Evolutionary conservation across 2,797 vertebrate species (phyloP).

Genomic region (Odontamblyopus rebecca): DNA sequence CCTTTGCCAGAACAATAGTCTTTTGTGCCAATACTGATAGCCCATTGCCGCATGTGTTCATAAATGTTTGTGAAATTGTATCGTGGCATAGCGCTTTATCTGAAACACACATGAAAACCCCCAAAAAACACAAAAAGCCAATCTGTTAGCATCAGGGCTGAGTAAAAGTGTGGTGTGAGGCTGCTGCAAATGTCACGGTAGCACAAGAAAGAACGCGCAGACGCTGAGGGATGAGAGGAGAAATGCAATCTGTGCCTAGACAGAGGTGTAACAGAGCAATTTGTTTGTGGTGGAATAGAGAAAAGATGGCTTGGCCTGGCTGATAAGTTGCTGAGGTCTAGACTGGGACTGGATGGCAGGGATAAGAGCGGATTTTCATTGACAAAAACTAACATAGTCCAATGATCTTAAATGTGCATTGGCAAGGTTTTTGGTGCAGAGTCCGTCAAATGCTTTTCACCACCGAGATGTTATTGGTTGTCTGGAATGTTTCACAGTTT

Average conservation of each 20-base stretch:
- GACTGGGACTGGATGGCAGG: slow-evolving; percentile 54
- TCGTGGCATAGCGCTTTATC: slow-evolving; percentile 53
- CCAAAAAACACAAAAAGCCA: slow-evolving; percentile 23
- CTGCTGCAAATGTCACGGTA: slow-evolving; percentile 68
- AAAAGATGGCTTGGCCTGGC: slow-evolving; percentile 64
- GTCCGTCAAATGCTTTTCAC: too few species aligned
- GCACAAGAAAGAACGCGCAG: slow-evolving; percentile 68
- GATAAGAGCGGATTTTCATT: slow-evolving; percentile 58
- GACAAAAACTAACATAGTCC: slow-evolving; percentile 40
- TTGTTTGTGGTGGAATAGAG: slow-evolving; percentile 77
- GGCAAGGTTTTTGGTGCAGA: too few species aligned
- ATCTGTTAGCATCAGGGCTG: slow-evolving; percentile 30
- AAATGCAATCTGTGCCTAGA: slow-evolving; percentile 78
- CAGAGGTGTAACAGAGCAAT: slow-evolving; percentile 79
- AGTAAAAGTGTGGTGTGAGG: slow-evolving; percentile 37
- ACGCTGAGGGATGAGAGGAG: slow-evolving; percentile 74
- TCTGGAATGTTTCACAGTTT: too few species aligned
- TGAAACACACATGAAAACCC: slow-evolving; percentile 35
- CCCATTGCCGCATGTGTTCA: slow-evolving; percentile 8
- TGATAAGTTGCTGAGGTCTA: slow-evolving; percentile 63
- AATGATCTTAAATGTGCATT: too few species aligned
- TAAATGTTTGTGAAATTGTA: slow-evolving; percentile 25
- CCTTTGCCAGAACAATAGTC: slow-evolving; percentile 4
- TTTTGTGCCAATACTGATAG: slow-evolving; percentile 15
- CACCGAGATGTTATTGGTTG: too few species aligned